phyloP scores from a whole-genome alignment of 2,113 vertebrate species.

The Trachemys scripta region DNA sequence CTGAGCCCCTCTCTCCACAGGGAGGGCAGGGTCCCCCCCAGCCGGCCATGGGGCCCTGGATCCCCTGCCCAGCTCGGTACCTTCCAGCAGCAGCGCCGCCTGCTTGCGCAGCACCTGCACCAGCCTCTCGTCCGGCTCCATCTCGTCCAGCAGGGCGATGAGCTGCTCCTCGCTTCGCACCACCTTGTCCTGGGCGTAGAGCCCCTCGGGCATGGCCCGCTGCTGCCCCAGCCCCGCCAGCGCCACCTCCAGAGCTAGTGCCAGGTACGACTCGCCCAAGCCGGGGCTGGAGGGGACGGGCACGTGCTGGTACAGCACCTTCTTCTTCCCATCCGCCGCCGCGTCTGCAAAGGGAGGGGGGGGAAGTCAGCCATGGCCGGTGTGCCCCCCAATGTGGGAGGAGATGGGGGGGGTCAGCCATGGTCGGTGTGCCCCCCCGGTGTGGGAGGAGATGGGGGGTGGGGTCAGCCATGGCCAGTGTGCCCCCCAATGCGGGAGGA shows the following conservation, averaged over 20 bases:
- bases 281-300: slow-evolving; percentile 61
- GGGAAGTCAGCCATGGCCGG: background rate
- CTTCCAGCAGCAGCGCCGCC: slow-evolving; percentile 74
- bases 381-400: background rate
- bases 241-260: slow-evolving; percentile 75
- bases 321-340: slow-evolving; percentile 68
- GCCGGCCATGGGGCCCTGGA: background rate
- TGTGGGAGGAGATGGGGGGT: background rate
- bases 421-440: background rate
- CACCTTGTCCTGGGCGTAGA: slow-evolving; percentile 82
- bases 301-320: slow-evolving; percentile 74
- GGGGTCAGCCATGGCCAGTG: no score
- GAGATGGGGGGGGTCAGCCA: background rate
- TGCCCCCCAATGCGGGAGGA: background rate
- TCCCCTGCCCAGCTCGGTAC: slow-evolving; percentile 20
- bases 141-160: slow-evolving; percentile 72
- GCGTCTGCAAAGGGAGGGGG: background rate
- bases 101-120: slow-evolving; percentile 78
- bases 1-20: no score
- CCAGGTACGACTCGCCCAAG: slow-evolving; percentile 71
- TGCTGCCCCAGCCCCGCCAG: slow-evolving; percentile 80
- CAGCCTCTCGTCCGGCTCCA: slow-evolving; percentile 75
- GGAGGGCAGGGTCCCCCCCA: background rate
- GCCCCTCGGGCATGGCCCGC: slow-evolving; percentile 76
- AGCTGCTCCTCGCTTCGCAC: slow-evolving; percentile 80